Evolutionary conservation across 2,888 invertebrate species (phyloP).

Genomic region (Drosophila austrosaltans): DNA sequence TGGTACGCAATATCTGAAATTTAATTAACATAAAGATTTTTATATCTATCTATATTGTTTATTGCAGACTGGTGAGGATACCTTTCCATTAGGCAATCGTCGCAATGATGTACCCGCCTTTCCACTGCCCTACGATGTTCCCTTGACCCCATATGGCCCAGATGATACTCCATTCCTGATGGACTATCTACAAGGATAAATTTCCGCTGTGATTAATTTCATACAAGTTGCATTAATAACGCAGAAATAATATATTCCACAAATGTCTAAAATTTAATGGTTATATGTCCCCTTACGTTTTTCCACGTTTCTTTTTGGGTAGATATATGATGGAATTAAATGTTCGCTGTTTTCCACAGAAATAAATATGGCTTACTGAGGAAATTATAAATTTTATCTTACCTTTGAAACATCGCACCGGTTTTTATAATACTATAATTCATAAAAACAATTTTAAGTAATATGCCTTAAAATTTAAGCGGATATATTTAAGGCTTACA

Average conservation of each 20-base stretch:
- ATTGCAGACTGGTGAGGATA: slow-evolving; percentile 85
- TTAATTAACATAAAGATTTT: no score
- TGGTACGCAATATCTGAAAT: slow-evolving; percentile 86
- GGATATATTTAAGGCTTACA: not conserved
- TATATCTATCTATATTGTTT: not conserved
- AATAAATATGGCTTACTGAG: no score
- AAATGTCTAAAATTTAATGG: not conserved
- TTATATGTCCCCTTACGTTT: no score
- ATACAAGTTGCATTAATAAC: no score
- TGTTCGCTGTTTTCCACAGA: no score
- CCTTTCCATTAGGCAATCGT: slow-evolving; percentile 85
- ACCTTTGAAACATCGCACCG: no score
- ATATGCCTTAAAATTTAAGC: not conserved
- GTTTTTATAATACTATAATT: no score
- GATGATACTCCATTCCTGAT: slow-evolving; percentile 89
- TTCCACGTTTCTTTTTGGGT: no score
- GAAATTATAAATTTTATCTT: no score
- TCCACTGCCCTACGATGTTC: slow-evolving; percentile 93
- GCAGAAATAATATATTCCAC: not conserved
- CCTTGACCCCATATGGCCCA: slow-evolving; percentile 88
- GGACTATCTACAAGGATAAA: slow-evolving; percentile 84
- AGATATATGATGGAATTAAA: no score
- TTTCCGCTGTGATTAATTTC: not conserved
- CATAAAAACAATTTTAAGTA: no score
- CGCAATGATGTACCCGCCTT: slow-evolving; percentile 83